Conservation (phyloP, 2,113 vertebrate species). For the Thinocorus orbignyianus region DNA sequence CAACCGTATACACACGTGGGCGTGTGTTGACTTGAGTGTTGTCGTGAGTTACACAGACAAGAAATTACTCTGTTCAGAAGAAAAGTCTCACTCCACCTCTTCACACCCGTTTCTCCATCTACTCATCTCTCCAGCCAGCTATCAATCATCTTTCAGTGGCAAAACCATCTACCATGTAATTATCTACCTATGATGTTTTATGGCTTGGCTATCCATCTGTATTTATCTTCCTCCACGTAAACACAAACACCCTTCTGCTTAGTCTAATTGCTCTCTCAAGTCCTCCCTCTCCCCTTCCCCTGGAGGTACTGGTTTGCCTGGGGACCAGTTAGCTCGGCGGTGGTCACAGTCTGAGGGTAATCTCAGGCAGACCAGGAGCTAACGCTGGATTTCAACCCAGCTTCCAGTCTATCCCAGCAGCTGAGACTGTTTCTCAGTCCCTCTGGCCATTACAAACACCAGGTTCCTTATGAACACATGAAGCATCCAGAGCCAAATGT, state of each 20-base stretch:
- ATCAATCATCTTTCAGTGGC: not conserved
- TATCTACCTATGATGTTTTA: not conserved
- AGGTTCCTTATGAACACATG: fast-evolving
- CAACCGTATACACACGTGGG: slow-evolving; percentile 44
- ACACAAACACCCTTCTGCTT: not conserved
- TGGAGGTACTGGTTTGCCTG: not conserved
- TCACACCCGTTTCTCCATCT: not conserved
- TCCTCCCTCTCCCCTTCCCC: not conserved
- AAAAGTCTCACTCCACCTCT: not conserved
- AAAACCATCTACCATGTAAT: not conserved
- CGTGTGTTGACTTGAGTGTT: slow-evolving; percentile 40
- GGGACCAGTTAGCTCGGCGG: not conserved
- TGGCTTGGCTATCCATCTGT: not conserved
- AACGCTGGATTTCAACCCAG: not conserved
- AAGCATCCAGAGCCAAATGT: fast-evolving
- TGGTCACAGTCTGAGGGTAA: not conserved
- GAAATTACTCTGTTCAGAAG: not conserved
- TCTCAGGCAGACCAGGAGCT: not conserved
- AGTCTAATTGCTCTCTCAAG: not conserved
- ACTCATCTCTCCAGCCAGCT: not conserved
- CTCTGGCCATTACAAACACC: not conserved
- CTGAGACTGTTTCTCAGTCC: fast-evolving
- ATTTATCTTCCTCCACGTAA: not conserved
- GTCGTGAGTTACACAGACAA: not conserved
- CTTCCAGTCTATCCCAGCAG: not conserved